These are phyloP conservation scores for Petrocephalus sullivani DNA, from an alignment of 2,797 vertebrate genomes.

Conservation along the genomic window DNA sequence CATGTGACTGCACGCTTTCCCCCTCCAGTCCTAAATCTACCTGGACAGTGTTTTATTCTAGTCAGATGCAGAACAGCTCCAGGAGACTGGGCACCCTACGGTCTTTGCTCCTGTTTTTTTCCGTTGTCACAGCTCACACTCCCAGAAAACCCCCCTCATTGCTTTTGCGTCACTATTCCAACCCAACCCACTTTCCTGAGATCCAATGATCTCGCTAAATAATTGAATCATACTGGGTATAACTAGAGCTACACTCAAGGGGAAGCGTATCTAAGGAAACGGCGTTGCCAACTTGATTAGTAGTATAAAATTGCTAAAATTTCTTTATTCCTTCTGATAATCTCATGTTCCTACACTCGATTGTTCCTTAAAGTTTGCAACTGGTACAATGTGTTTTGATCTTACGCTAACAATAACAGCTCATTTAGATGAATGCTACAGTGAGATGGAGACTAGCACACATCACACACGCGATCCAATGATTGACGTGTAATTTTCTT, in stretches of 20 bases:
- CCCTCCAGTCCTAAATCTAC: background rate
- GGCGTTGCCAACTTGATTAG: background rate
- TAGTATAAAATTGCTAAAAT: background rate
- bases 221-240: conserved; percentile 19
- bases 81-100: background rate
- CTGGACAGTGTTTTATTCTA: background rate
- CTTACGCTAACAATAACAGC: background rate
- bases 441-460: background rate
- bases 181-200: conserved; percentile 32
- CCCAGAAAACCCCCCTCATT: conserved; percentile 50
- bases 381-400: background rate
- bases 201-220: conserved; percentile 18
- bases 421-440: background rate
- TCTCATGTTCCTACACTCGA: background rate
- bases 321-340: background rate
- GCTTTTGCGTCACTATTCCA: background rate
- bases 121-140: conserved; percentile 65
- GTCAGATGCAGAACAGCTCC: background rate
- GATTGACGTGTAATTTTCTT: background rate
- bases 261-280: background rate
- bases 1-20: background rate
- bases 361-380: background rate
- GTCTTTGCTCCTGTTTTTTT: conserved; percentile 52
- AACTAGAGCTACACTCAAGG: background rate
- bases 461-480: background rate